Base-by-base conservation (phyloP, 37 sponge, comb jelly and placozoan species). In the Chondrilla cf. caribensis region DNA sequence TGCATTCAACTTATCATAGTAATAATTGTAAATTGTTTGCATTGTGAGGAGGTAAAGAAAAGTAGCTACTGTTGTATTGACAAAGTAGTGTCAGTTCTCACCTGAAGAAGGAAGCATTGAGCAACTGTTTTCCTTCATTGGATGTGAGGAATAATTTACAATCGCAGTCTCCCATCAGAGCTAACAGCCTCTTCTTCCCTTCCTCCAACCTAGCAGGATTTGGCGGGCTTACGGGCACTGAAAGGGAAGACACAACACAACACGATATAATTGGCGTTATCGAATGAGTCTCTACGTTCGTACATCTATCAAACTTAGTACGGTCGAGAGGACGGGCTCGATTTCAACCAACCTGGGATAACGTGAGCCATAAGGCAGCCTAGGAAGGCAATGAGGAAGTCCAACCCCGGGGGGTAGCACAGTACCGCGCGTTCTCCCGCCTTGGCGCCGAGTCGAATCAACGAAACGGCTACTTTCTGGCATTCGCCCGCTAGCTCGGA, bases 371-470 rank as follows among this genome's bases (percentile, higher is more conserved):
- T 31, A 28, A 87, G 82, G 78, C 83, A 87, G 78, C 77, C 82
- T 0, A 82, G 11, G 67, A 87, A 78, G 39, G 68, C 40, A 9
- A 77, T 3, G 8, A 82, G 60, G 58, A 82, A 82, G 5, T 87
- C 82, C 70, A 87, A 78, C 19, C 87, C 87, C 28, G 82, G 78
- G 25, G 82, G 82, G 78, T 77, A 82, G 78, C 83, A 87, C 38
- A 87, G 68, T 25, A 87, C 68, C 32, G 41, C 83, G 58, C 87
- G 58, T 36, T 85, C 55, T 29, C 77, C 58, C 42, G 24, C 25
- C 36, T 24, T 58, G 8, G 64, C 62, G 28, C 58, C 76, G 37
- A 44, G 55, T 2, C 26, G 32, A 33, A 82, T 62, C 8, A 87
- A 31, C 7, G 78, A 31, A 28, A 0, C 66, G 19, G 82, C 82